Base-by-base conservation (phyloP, 2,113 vertebrate species). In the Gymnarchus niloticus region DNA sequence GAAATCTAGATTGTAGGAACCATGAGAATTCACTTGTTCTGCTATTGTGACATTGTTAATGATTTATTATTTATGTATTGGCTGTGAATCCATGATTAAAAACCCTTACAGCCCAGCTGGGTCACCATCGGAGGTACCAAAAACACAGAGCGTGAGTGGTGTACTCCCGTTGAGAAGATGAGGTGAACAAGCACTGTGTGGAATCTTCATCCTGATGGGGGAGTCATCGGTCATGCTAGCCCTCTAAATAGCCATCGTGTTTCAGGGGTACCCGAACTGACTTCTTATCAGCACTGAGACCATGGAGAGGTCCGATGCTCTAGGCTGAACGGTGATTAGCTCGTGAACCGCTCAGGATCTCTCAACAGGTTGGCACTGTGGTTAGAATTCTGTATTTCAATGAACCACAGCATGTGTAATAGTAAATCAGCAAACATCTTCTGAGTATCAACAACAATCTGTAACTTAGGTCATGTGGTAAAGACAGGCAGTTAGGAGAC, bases 201-300 rank as follows among this genome's bases (percentile, higher is more conserved):
- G 25, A 33, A 28, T 65, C 25, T 65, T 65, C 59, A 28, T 65
- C 10, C 28, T 65, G 25, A 61, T 28, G 59, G 59, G 59, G 25
- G n/a, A 61, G 59, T 65, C 61, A 69, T 69, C 61, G 37, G 61
- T 28, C 28, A 69, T 23, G 59, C n/a, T 37, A 4, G 28, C 17
- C 28, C 9, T 28, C 37, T 12, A 73, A 37, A 57, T 33, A 41
- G 17, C 4, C 17, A 25, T 73, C 33, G 1, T 17, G 6, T 14
- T 73, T 41, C 65, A 73, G 65, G 65, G 65, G 65, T 41, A 28
- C 65, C 33, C 65, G 41, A 73, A 73, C n/a, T 73, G 65, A 73
- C 28, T 19, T 73, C 33, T 73, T 3, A 12, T 73, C 33, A 33
- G 8, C 25, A 73, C 14, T 73, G 28, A 73, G 33, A 17, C 0